These are phyloP conservation scores for Achatina immaculata DNA, from an alignment of 1,140 invertebrate species.

Conservation along the genomic window DNA sequence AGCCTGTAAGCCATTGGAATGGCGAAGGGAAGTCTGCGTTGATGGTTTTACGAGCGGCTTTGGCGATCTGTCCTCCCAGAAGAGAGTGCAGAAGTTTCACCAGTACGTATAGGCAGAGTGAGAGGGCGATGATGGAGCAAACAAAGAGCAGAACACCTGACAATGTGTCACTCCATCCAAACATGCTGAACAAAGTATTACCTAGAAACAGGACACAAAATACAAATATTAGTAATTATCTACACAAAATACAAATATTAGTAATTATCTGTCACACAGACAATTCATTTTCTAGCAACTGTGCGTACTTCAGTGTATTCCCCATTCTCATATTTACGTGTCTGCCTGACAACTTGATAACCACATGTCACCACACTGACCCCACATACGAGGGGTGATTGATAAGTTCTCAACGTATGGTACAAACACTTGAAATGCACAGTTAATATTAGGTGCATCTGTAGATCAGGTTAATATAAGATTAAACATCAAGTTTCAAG, in stretches of 20 bases:
- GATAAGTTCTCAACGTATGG: too few species aligned
- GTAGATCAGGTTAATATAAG: too few species aligned
- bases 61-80: conserved; percentile 72
- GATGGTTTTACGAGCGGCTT: conserved; percentile 73
- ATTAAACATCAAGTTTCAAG: too few species aligned
- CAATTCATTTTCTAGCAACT: too few species aligned
- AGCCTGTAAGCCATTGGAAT: conserved; percentile 73
- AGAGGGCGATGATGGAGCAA: conserved; percentile 73
- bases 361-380: too few species aligned
- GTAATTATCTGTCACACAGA: too few species aligned
- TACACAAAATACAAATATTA: not conserved
- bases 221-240: not conserved
- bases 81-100: conserved; percentile 75
- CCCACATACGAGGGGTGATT: too few species aligned
- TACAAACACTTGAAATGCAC: too few species aligned
- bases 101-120: conserved; percentile 73
- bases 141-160: conserved; percentile 73
- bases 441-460: too few species aligned
- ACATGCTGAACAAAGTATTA: conserved; percentile 49
- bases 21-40: conserved; percentile 74
- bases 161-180: conserved; percentile 68
- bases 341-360: too few species aligned
- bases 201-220: not conserved
- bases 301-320: too few species aligned
- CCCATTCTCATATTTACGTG: too few species aligned